These are phyloP conservation scores for Benthosema pterotum DNA, from an alignment of 2,797 vertebrate species.

Conservation along the genomic window DNA sequence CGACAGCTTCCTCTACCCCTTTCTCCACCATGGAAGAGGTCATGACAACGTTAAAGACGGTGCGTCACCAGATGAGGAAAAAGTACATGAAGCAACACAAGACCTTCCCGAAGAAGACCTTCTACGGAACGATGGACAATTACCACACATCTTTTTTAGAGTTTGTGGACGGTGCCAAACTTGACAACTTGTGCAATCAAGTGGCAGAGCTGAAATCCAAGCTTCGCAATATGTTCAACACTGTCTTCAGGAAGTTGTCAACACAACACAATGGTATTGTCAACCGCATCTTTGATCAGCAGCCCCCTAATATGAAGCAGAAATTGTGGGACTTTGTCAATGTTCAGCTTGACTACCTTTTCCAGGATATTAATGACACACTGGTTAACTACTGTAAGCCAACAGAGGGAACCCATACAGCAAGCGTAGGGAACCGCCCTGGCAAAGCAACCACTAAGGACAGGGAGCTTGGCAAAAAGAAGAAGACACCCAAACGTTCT, in stretches of 20 bases:
- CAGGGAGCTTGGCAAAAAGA: slow-evolving; percentile 42
- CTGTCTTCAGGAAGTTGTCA: slow-evolving; percentile 86
- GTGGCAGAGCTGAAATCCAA: slow-evolving; percentile 80
- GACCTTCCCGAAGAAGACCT: slow-evolving; percentile 88
- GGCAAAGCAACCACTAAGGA: slow-evolving; percentile 40
- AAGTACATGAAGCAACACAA: slow-evolving; percentile 98
- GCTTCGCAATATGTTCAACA: slow-evolving; percentile 84
- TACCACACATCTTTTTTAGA: slow-evolving; percentile 88
- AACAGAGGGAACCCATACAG: slow-evolving; percentile 12
- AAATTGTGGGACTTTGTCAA: slow-evolving; percentile 96
- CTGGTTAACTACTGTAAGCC: slow-evolving; percentile 78
- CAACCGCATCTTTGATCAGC: slow-evolving; percentile 93
- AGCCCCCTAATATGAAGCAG: slow-evolving; percentile 89
- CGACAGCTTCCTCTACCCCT: slow-evolving; percentile 65
- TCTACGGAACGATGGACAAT: slow-evolving; percentile 91
- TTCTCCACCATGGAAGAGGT: slow-evolving; percentile 85
- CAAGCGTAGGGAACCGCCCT: slow-evolving; percentile 6
- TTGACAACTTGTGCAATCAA: slow-evolving; percentile 82
- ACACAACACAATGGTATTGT: slow-evolving; percentile 93
- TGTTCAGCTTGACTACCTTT: slow-evolving; percentile 90
- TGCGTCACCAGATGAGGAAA: slow-evolving; percentile 88
- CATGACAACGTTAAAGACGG: slow-evolving; percentile 87
- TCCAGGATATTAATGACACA: slow-evolving; percentile 83
- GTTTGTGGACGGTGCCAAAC: slow-evolving; percentile 85
- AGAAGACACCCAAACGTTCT: slow-evolving; percentile 33